Base-by-base conservation (phyloP, 2,113 vertebrate species). In the Lota lota region DNA sequence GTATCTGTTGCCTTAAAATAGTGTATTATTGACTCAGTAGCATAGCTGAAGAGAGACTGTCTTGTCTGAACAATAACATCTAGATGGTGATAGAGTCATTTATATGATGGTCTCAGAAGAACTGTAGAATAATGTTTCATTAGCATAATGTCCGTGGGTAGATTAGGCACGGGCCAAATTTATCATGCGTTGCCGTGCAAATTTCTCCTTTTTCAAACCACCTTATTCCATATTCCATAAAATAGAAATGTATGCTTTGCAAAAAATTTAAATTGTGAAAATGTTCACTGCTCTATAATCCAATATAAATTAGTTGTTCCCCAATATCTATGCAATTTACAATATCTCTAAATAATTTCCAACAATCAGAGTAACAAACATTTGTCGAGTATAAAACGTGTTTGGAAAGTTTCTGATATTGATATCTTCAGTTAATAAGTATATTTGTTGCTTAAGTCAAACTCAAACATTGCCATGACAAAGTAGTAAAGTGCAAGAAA, bases 1-100 rank as follows among this genome's bases (percentile, higher is more conserved):
- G 22, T 63, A 51, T 24, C 66, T 3, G 67, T 72, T 22, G 69
- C 79, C 76, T 82, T 78, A 75, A 65, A 72, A 20, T 19, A 0
- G 14, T n/a, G 53, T 18, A 7, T n/a, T 61, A 14, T 33, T 24
- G 67, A 58, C 22, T 61, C 64, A 64, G 17, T 17, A 33, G 50
- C 33, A 36, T 6, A 12, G 18, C 17, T 54, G 19, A 53, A 66
- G 47, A 50, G 2, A 33, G 56, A 63, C 54, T 53, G 14, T 73
- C 21, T 64, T 75, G 66, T 62, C 67, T 74, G 28, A 4, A 22
- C 2, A 33, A 3, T 3, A 33, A 47, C 40, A 47, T 12, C 40
- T 47, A 10, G 40, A 47, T 47, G 40, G 40, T 47, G 40, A 8
- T 47, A 47, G 40, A 11, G 40, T 47, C 40, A 4, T 47, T 47